These are phyloP conservation scores for Stratiolaelaps scimitus DNA, from an alignment of 1,140 invertebrate species.

Conservation along the genomic window DNA sequence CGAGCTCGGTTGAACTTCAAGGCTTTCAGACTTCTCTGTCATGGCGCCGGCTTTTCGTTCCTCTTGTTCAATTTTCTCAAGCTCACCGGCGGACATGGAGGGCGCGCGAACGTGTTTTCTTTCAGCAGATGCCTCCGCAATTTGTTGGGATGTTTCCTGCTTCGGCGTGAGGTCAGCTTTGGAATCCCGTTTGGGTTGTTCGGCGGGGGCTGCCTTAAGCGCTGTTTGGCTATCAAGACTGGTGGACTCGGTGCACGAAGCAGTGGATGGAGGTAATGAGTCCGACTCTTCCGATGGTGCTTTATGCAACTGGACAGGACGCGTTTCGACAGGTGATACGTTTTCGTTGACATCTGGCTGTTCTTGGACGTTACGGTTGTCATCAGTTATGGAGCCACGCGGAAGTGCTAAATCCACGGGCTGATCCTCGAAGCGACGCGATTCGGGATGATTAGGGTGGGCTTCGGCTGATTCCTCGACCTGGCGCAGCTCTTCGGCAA, in stretches of 20 bases:
- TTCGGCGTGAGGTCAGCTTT: neutral
- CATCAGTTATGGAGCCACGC: neutral
- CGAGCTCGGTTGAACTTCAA: conserved; percentile 19
- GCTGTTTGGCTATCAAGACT: conserved; percentile 10
- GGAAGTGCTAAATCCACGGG: neutral
- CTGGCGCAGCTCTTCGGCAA: conserved; percentile 18
- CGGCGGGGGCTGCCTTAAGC: too few species aligned
- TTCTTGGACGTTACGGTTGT: conserved; percentile 10
- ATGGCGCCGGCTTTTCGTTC: neutral
- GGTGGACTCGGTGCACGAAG: conserved; percentile 19
- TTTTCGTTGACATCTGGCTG: conserved; percentile 2
- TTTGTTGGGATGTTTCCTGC: conserved; percentile 12
- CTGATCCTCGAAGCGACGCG: neutral
- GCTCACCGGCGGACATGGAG: conserved; percentile 4
- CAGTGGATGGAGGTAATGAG: conserved; percentile 6
- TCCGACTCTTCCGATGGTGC: neutral
- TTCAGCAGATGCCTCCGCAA: neutral
- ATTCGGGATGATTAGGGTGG: neutral
- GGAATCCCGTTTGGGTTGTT: neutral
- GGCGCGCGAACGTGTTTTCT: neutral
- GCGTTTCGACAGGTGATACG: conserved; percentile 5
- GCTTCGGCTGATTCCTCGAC: neutral
- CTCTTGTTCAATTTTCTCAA: conserved; percentile 18
- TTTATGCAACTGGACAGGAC: neutral
- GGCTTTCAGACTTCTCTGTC: conserved; percentile 22